Evolutionary conservation across 2,113 vertebrate genomes (phyloP), one percentile per base, ranked within the genome.

Genomic region (Trematocara variabile): DNA sequence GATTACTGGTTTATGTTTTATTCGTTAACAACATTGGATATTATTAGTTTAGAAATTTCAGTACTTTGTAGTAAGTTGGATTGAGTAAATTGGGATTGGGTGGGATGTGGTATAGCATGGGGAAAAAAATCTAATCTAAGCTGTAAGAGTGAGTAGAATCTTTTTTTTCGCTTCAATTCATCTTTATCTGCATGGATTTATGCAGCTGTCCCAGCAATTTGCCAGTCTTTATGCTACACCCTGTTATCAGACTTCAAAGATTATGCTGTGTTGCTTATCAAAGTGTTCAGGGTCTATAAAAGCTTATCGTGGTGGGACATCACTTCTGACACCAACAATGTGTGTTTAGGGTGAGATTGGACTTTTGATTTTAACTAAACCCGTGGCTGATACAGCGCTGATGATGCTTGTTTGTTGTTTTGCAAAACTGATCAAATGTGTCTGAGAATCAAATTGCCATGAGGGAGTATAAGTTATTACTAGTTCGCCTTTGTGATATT

Each of bases 381-480:
- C 48, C 16, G 20, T 53, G 58, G 79, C 79, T 16, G 82, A 25
- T 34, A 18, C 78, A 9, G 41, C 2, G 0, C 63, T 46, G 84
- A 77, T 68, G 60, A 28, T 88, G 81, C 88, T 85, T 93, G 86
- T 91, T 89, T 90, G 88, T 88, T 85, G 54, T 89, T 92, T 78
- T 77, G 56, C 48, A 44, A 28, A 89, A 80, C 55, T 34, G 73
- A 91, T 86, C 5, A 90, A 87, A 87, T 25, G 85, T 25, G 22
- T 28, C 28, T 48, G 73, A 77, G 82, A 85, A 86, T 90, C n/a
- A 83, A 90, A 91, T 89, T 20, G 37, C 63, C 14, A 77, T 14
- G 22, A 83, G 63, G 58, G 25, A 30, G 54, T 85, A 68, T 33
- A 9, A 63, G 68, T 87, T 82, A 30, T 75, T 75, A 7, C 70